Conservation (phyloP, 1,140 invertebrate species). For the Harlomillsia oculata region DNA sequence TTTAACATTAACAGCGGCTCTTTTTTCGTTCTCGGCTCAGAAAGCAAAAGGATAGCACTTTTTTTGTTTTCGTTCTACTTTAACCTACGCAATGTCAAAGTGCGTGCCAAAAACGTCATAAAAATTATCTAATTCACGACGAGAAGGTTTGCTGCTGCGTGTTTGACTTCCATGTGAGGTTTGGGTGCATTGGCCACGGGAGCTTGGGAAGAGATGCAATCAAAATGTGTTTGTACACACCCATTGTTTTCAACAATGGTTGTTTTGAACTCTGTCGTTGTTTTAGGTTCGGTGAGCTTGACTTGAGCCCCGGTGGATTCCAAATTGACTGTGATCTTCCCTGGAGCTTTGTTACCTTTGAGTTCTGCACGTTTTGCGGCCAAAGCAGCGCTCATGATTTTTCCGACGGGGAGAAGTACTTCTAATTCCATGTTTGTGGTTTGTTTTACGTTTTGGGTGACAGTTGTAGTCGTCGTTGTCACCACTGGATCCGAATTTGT, state of each 20-base stretch:
- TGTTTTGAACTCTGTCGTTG: conserved; percentile 2
- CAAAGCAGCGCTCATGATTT: conserved; percentile 5
- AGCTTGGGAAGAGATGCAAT: background rate
- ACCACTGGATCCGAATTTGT: background rate
- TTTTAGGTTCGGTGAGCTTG: background rate
- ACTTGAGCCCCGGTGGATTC: background rate
- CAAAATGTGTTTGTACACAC: conserved; percentile 11
- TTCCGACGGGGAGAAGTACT: background rate
- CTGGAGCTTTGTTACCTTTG: background rate
- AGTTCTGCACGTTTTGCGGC: background rate
- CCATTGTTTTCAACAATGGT: conserved; percentile 11
- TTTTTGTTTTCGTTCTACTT: too few species aligned
- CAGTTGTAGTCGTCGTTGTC: conserved; percentile 13
- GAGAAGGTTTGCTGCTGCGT: too few species aligned
- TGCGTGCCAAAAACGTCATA: too few species aligned
- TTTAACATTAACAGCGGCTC: too few species aligned
- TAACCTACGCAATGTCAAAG: too few species aligned
- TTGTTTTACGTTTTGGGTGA: conserved; percentile 12
- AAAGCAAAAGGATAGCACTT: too few species aligned
- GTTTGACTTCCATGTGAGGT: too few species aligned
- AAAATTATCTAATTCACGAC: too few species aligned
- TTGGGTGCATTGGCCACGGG: too few species aligned
- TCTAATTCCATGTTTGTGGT: conserved; percentile 12
- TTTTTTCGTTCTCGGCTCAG: too few species aligned
- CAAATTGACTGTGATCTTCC: conserved; percentile 6